phyloP scores from a whole-genome alignment of 2,113 vertebrate species.

The Rhadina sibilatrix region DNA sequence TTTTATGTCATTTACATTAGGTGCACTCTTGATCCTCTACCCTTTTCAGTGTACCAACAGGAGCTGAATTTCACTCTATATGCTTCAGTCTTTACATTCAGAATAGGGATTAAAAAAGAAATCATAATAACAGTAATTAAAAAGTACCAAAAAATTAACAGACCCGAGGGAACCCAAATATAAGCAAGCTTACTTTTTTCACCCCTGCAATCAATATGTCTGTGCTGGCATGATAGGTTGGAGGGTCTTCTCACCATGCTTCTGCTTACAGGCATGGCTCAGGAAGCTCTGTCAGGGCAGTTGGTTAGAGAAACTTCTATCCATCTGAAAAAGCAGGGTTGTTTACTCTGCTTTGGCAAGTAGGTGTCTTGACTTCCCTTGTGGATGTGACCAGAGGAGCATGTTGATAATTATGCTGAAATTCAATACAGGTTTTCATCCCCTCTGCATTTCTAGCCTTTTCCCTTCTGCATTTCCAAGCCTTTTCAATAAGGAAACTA shows the following conservation, averaged over 20 bases:
- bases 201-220: neutral
- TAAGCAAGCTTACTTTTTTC: accelerated
- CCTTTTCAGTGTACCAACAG: neutral
- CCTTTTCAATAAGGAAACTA: neutral
- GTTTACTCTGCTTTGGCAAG: neutral
- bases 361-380: neutral
- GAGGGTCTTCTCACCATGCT: neutral
- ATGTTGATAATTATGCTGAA: neutral
- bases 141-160: neutral
- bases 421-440: neutral
- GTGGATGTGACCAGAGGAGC: neutral
- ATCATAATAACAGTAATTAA: neutral
- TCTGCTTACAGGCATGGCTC: neutral
- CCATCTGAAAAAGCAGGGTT: neutral
- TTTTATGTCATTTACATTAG: neutral
- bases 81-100: neutral
- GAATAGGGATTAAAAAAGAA: neutral
- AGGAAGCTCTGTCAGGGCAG: neutral
- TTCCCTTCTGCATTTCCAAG: neutral
- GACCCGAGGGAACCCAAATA: neutral
- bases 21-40: neutral
- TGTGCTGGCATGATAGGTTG: neutral
- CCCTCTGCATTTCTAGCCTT: neutral
- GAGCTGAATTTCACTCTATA: neutral
- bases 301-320: neutral